phyloP scores from a whole-genome alignment of 2,888 invertebrate genomes.

The Epinotia demarniana region DNA sequence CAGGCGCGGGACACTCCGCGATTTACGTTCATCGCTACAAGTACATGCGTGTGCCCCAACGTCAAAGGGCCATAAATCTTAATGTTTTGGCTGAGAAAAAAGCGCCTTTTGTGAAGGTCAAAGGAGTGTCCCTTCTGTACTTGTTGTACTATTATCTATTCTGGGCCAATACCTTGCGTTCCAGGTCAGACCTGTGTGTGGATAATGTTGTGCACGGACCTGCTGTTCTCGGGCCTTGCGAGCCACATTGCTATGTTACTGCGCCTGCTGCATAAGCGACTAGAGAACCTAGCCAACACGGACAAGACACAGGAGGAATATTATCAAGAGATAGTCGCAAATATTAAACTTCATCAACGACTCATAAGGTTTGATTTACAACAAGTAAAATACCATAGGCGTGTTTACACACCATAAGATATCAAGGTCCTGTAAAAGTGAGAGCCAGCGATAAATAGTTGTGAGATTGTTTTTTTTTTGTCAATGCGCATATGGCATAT shows the following conservation, averaged over 20 bases:
- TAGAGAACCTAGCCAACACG: constrained; percentile 60
- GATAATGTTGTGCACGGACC: constrained; percentile 75
- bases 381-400: background rate
- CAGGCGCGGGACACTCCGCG: no score
- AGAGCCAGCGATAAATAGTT: no score
- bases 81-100: no score
- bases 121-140: no score
- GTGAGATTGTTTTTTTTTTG: no score
- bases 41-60: no score
- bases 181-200: constrained; percentile 75
- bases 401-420: background rate
- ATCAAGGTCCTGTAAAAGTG: background rate
- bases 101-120: no score
- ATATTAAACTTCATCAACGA: constrained; percentile 75
- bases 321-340: constrained; percentile 66
- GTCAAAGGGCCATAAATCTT: no score
- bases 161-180: constrained; percentile 25
- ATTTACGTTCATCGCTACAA: no score
- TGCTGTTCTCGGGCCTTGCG: constrained; percentile 75
- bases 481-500: no score
- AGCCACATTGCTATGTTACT: constrained; percentile 75
- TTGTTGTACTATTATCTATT: no score
- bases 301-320: constrained; percentile 61
- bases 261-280: constrained; percentile 66
- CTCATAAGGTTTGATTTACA: constrained; percentile 66